These are phyloP conservation scores for Regulus satrapa DNA, from an alignment of 2,113 vertebrate species.

Conservation along the genomic window DNA sequence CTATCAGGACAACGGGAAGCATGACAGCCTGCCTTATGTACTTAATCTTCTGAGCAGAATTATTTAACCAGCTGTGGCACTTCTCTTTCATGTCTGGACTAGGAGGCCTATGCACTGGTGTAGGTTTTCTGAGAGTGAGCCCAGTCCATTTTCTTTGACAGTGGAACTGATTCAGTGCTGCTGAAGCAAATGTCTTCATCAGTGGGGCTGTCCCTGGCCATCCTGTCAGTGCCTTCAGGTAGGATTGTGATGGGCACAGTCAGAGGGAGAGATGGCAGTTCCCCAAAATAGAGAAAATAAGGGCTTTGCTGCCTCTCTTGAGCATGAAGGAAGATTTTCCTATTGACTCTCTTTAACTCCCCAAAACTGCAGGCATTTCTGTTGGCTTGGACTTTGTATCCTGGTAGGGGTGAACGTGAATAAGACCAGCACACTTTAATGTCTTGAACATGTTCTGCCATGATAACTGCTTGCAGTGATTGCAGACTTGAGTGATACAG, in stretches of 20 bases:
- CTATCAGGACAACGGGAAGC: slow-evolving; percentile 7
- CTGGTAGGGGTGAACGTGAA: neutral
- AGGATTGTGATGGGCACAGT: neutral
- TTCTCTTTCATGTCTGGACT: slow-evolving; percentile 47
- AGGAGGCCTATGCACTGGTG: slow-evolving; percentile 3
- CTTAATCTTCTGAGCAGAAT: slow-evolving; percentile 47
- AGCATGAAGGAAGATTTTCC: neutral
- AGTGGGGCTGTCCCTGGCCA: neutral
- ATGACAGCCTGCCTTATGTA: neutral
- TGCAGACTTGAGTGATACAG: neutral
- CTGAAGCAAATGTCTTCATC: neutral
- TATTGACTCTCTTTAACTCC: neutral
- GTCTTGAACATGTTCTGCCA: neutral
- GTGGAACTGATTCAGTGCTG: slow-evolving; percentile 1
- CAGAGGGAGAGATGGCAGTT: neutral
- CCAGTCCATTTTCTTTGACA: neutral
- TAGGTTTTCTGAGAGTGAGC: slow-evolving; percentile 11
- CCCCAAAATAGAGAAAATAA: neutral
- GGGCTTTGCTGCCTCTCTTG: neutral
- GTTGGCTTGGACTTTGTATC: neutral
- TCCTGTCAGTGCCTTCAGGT: neutral
- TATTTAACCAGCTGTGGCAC: slow-evolving; percentile 55
- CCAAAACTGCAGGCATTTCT: neutral
- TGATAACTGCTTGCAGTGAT: neutral
- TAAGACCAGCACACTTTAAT: neutral